These are phyloP conservation scores for Elmis aenea DNA, from an alignment of 2,888 invertebrate genomes.

Conservation along the genomic window DNA sequence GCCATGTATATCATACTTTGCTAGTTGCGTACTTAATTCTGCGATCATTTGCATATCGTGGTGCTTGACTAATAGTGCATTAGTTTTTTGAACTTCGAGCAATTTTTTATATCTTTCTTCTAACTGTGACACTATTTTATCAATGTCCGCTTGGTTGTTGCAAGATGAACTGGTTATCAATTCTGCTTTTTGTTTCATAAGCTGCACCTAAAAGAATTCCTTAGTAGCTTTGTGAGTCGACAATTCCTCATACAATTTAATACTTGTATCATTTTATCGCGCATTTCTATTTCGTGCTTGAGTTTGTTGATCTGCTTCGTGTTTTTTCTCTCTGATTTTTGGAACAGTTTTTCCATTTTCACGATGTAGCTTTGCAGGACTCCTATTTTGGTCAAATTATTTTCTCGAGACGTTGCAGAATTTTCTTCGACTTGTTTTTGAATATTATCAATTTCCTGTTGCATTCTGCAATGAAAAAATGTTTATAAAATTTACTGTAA, in stretches of 20 bases:
- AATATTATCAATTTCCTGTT: constrained; percentile 24
- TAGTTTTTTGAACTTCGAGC: constrained; percentile 20
- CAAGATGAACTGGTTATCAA: constrained; percentile 14
- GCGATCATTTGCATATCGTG: constrained; percentile 17
- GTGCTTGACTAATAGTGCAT: constrained; percentile 18
- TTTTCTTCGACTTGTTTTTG: constrained; percentile 20
- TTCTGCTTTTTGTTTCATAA: constrained; percentile 22
- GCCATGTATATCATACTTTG: no score
- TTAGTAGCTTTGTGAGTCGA: no score
- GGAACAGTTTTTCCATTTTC: constrained; percentile 26
- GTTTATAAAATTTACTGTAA: neutral
- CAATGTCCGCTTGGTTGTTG: constrained; percentile 21
- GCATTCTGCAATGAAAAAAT: constrained; percentile 19
- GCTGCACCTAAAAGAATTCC: constrained; percentile 15
- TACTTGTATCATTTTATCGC: constrained; percentile 20
- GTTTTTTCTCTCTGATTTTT: constrained; percentile 24
- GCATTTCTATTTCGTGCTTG: constrained; percentile 19
- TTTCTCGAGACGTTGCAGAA: constrained; percentile 4
- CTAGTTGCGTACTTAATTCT: no score
- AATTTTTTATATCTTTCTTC: constrained; percentile 23
- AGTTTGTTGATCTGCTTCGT: constrained; percentile 20
- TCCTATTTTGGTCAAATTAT: constrained; percentile 19
- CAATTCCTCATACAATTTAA: no score
- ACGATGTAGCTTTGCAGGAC: constrained; percentile 25
- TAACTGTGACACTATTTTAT: constrained; percentile 20